These are phyloP conservation scores for Diaphora mendica DNA, from an alignment of 2,888 invertebrate species.

Conservation along the genomic window DNA sequence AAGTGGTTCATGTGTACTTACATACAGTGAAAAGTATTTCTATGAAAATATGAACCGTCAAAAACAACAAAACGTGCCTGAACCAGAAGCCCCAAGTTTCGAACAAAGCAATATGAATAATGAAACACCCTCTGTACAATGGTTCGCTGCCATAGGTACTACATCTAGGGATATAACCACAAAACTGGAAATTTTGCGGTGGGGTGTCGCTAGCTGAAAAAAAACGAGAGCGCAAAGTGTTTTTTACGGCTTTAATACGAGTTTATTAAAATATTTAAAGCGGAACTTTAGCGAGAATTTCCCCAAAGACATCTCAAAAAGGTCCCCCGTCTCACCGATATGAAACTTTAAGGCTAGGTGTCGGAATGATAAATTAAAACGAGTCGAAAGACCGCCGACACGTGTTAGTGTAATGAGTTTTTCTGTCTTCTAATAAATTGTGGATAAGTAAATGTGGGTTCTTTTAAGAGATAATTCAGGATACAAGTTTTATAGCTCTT, in stretches of 20 bases:
- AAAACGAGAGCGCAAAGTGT: constrained; percentile 82
- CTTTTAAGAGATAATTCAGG: not conserved
- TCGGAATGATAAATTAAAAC: constrained; percentile 82
- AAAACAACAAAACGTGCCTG: constrained; percentile 73
- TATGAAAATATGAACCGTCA: constrained; percentile 67
- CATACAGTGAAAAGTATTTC: constrained; percentile 34
- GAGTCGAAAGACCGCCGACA: constrained; percentile 64
- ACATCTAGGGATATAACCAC: constrained; percentile 54
- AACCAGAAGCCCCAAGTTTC: constrained; percentile 71
- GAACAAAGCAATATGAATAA: constrained; percentile 85
- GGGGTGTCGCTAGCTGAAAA: constrained; percentile 66
- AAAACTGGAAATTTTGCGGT: constrained; percentile 63
- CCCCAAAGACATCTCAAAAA: constrained; percentile 80
- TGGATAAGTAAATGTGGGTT: constrained; percentile 9
- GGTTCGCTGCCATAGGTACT: constrained; percentile 51
- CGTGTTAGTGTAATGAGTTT: constrained; percentile 65
- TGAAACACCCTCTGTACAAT: constrained; percentile 77
- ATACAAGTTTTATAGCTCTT: not conserved
- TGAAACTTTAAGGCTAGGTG: constrained; percentile 72
- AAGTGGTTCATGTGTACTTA: constrained; percentile 27
- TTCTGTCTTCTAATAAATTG: constrained; percentile 56
- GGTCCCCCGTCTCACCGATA: constrained; percentile 70
- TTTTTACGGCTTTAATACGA: constrained; percentile 85
- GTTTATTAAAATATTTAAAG: constrained; percentile 87
- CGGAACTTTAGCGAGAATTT: constrained; percentile 82